phyloP scores from a whole-genome alignment of 2,888 invertebrate species.

The Automeris io region DNA sequence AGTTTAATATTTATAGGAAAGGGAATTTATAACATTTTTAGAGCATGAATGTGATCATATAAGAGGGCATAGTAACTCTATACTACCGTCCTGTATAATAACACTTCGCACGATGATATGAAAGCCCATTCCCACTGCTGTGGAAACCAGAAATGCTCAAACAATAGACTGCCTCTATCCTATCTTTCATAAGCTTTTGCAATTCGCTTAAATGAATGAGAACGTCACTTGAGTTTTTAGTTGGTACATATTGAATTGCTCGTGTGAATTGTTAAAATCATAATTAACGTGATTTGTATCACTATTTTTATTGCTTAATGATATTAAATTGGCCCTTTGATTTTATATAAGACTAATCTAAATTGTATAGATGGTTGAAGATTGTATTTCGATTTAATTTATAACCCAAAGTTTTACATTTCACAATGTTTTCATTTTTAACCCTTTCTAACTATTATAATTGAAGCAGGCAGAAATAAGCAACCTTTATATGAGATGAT shows the following conservation, averaged over 20 bases:
- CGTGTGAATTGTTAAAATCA: constrained; percentile 22
- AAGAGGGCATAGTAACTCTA: too few relatives aligned
- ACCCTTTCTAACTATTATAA: too few relatives aligned
- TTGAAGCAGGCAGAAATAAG: too few relatives aligned
- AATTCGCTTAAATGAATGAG: constrained; percentile 43
- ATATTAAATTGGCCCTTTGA: neutral
- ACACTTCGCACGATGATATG: constrained; percentile 12
- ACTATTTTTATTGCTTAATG: neutral
- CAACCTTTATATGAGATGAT: too few relatives aligned
- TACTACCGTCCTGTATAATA: neutral
- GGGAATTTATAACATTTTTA: too few relatives aligned
- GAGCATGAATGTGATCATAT: too few relatives aligned
- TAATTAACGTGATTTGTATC: constrained; percentile 17
- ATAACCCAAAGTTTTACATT: too few relatives aligned
- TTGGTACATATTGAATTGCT: constrained; percentile 20
- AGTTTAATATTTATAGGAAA: too few relatives aligned
- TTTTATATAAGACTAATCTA: too few relatives aligned
- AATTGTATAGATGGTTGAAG: too few relatives aligned
- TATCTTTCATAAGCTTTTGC: constrained; percentile 41
- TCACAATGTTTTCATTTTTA: too few relatives aligned
- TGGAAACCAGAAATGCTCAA: constrained; percentile 45
- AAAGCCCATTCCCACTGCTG: constrained; percentile 37
- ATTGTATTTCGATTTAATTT: too few relatives aligned
- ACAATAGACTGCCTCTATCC: constrained; percentile 45
- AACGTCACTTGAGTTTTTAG: constrained; percentile 30